A percentile compares a stretch with the other conserved stretches of the same genome.
Conservation (phyloP, 2,888 invertebrate genomes). For the Sycophila texana region DNA sequence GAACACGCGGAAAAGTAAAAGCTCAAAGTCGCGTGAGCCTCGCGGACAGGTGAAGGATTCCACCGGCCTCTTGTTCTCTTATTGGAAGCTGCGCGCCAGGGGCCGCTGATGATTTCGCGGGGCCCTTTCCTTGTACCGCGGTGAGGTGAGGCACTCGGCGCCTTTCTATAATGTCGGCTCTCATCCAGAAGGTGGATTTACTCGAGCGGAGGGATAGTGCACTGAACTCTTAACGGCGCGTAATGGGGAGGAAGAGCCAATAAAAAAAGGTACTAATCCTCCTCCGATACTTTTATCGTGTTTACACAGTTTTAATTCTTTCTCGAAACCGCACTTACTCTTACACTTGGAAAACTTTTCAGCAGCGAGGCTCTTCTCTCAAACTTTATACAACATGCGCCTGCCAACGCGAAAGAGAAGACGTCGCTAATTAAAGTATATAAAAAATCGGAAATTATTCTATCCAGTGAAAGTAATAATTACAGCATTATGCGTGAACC, state of each 20-base stretch:
- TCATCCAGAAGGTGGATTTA: neutral
- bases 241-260: constrained; percentile 36
- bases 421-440: too few species aligned
- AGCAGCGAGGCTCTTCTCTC: too few species aligned
- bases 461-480: too few species aligned
- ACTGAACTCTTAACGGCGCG: constrained; percentile 49
- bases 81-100: constrained; percentile 8
- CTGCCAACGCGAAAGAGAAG: too few species aligned
- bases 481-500: too few species aligned
- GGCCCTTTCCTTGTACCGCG: neutral
- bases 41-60: neutral
- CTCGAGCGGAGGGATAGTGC: constrained; percentile 4
- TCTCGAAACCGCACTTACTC: neutral
- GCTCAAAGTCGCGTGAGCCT: neutral
- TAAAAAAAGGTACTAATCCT: constrained; percentile 22
- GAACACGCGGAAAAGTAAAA: neutral
- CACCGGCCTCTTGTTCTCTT: neutral
- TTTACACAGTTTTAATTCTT: constrained; percentile 31
- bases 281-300: constrained; percentile 36
- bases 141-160: constrained; percentile 10
- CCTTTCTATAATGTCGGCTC: neutral
- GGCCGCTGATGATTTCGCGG: constrained; percentile 4
- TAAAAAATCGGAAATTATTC: too few species aligned
- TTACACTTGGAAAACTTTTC: too few species aligned
- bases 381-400: too few species aligned